Conservation (phyloP, 2,113 vertebrate genomes). For the Mobula birostris region DNA sequence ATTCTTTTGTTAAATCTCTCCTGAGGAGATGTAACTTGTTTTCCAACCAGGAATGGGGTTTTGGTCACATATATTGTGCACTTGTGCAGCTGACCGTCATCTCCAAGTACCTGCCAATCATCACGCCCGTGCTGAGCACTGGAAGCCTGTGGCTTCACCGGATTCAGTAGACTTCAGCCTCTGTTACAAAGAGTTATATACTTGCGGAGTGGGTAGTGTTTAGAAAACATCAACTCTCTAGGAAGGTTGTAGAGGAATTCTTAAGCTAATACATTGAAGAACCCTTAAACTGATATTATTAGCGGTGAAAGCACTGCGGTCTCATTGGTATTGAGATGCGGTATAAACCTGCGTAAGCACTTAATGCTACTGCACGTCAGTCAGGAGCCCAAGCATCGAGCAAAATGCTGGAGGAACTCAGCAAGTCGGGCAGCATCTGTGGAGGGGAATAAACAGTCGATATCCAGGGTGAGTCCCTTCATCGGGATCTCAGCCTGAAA, state of each 20-base stretch:
- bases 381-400: not conserved
- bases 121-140: not conserved
- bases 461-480: too few species aligned
- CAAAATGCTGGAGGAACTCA: too few species aligned
- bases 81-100: constrained; percentile 24
- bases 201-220: not conserved
- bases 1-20: constrained; percentile 32
- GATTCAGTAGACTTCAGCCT: not conserved
- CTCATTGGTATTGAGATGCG: not conserved
- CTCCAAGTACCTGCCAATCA: constrained; percentile 18
- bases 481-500: too few species aligned
- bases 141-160: not conserved
- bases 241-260: not conserved
- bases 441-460: too few species aligned
- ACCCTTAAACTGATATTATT: not conserved
- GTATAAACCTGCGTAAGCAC: not conserved
- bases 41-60: constrained; percentile 4
- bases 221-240: not conserved
- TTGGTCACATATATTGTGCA: not conserved
- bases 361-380: not conserved
- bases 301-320: not conserved
- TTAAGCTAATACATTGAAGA: not conserved
- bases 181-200: not conserved
- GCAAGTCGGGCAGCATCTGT: too few species aligned
- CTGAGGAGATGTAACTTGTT: constrained; percentile 23